Percentiles rank a stretch among this genome's conserved stretches.
Conservation (phyloP, 2,888 invertebrate genomes). For the Lycaena phlaeas region DNA sequence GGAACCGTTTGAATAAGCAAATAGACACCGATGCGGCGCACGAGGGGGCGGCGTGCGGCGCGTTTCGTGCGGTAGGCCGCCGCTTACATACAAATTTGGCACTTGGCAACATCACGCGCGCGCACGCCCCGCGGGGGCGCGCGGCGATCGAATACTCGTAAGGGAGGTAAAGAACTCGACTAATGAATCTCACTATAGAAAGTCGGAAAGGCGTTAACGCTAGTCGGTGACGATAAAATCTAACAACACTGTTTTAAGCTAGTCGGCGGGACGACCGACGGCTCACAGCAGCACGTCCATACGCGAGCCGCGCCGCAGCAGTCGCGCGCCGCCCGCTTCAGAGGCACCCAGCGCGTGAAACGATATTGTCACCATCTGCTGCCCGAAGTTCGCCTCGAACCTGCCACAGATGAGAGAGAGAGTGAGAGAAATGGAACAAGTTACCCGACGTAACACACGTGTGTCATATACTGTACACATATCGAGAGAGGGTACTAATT, state of each 20-base stretch:
- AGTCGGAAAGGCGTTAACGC: background rate
- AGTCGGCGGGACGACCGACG: no score
- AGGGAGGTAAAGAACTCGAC: background rate
- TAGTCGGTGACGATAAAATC: slow-evolving; percentile 5
- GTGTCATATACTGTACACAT: no score
- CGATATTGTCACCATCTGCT: slow-evolving; percentile 84
- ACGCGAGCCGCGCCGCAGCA: slow-evolving; percentile 56
- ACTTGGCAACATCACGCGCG: slow-evolving; percentile 7
- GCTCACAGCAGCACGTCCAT: slow-evolving; percentile 57
- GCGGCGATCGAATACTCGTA: slow-evolving; percentile 7
- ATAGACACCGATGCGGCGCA: background rate
- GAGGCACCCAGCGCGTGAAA: slow-evolving; percentile 59
- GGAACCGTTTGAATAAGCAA: background rate
- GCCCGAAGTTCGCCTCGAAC: slow-evolving; percentile 88
- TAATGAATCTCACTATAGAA: background rate
- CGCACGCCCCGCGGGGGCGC: background rate
- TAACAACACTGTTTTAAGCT: slow-evolving; percentile 1
- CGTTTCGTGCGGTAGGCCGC: slow-evolving; percentile 6
- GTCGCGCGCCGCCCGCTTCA: slow-evolving; percentile 35
- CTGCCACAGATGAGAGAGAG: no score
- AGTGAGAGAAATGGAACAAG: no score
- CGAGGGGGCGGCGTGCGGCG: background rate
- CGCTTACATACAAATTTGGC: slow-evolving; percentile 8
- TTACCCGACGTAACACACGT: no score
- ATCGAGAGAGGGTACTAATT: no score